Evolutionary conservation across 2,797 vertebrate species (phyloP).

Genomic region (Muraenolepis orangiensis): DNA sequence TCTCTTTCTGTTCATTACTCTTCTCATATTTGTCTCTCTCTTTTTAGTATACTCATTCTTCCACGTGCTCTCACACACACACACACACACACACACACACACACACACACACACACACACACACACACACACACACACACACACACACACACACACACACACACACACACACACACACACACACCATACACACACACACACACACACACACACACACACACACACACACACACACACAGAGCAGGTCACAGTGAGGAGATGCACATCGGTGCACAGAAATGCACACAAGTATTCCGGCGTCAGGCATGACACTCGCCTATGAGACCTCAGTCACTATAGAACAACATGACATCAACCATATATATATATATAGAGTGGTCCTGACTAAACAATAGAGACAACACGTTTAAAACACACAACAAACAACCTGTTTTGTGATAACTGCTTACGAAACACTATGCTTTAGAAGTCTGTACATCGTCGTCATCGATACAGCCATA

Average conservation of each 20-base stretch:
- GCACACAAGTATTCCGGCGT: slow-evolving; percentile 57
- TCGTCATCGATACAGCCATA: slow-evolving; percentile 58
- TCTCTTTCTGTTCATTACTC: background rate
- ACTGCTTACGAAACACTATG: slow-evolving; percentile 60
- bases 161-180: slow-evolving; percentile 16
- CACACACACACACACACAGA: slow-evolving; percentile 42
- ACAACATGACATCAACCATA: slow-evolving; percentile 49
- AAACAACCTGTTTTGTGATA: slow-evolving; percentile 48
- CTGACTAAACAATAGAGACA: slow-evolving; percentile 52
- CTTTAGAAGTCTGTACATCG: slow-evolving; percentile 53
- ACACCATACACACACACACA: slow-evolving; percentile 17
- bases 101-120: slow-evolving; percentile 23
- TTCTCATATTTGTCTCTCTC: background rate
- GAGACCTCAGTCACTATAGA: slow-evolving; percentile 40
- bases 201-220: slow-evolving; percentile 24
- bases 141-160: slow-evolving; percentile 35
- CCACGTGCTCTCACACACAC: too few relatives aligned
- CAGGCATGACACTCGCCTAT: slow-evolving; percentile 37
- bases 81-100: slow-evolving; percentile 7
- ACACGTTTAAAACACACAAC: slow-evolving; percentile 53
- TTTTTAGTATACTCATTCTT: background rate
- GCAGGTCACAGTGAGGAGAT: slow-evolving; percentile 72
- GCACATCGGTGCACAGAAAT: slow-evolving; percentile 62
- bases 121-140: slow-evolving; percentile 20
- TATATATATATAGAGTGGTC: slow-evolving; percentile 42